Percentiles rank a stretch among this genome's conserved stretches.
phyloP scores from a whole-genome alignment of 2,888 invertebrate species.

The Cheilosia variabilis region DNA sequence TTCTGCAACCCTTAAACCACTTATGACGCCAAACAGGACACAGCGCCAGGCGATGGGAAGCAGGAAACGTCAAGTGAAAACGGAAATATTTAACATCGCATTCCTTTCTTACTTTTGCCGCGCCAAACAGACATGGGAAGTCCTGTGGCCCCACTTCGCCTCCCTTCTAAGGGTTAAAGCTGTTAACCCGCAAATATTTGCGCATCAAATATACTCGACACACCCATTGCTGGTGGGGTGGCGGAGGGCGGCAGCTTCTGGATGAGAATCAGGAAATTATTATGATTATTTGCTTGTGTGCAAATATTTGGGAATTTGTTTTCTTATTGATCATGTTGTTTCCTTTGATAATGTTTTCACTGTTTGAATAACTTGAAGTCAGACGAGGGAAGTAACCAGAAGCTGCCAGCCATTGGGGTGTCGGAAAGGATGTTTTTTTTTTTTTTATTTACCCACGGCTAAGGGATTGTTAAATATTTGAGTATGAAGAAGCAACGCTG shows the following conservation, averaged over 20 bases:
- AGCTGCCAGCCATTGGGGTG: background rate
- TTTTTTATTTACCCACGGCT: constrained; percentile 4
- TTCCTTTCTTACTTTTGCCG: constrained; percentile 11
- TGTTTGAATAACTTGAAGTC: constrained; percentile 6
- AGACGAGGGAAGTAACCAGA: background rate
- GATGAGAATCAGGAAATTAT: constrained; percentile 63
- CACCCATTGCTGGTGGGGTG: constrained; percentile 12
- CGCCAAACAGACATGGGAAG: constrained; percentile 56
- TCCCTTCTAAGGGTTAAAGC: constrained; percentile 45
- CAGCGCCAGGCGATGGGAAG: background rate
- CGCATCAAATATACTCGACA: constrained; percentile 73
- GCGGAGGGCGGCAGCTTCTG: background rate
- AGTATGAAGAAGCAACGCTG: constrained; percentile 20
- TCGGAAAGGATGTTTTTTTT: background rate
- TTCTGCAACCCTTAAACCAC: constrained; percentile 13
- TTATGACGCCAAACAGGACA: constrained; percentile 5
- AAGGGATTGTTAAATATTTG: constrained; percentile 36
- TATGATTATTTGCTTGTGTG: constrained; percentile 73
- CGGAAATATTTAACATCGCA: constrained; percentile 63
- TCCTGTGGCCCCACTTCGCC: constrained; percentile 38
- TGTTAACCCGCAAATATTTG: constrained; percentile 74
- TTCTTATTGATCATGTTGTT: constrained; percentile 60
- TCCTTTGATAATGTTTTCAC: constrained; percentile 3
- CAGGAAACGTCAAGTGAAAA: constrained; percentile 31
- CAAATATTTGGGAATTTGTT: constrained; percentile 71